phyloP scores from a whole-genome alignment of 2,888 invertebrate species.

The Ennomos erosarius region DNA sequence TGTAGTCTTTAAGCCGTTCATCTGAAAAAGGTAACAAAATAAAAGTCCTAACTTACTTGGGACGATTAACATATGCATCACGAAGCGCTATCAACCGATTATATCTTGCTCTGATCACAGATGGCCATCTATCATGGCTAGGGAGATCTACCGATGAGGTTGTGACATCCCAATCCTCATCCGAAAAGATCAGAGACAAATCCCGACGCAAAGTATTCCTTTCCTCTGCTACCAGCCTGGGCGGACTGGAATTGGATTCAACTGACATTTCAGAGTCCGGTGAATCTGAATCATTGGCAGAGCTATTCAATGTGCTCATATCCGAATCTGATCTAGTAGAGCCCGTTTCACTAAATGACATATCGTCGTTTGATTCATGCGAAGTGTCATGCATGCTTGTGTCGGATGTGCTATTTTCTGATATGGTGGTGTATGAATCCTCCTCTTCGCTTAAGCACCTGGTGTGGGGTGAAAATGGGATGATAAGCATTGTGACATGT shows the following conservation, averaged over 20 bases:
- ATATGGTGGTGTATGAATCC: constrained; percentile 61
- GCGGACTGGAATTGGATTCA: background rate
- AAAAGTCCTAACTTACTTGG: constrained; percentile 15
- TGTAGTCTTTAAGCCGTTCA: too few species aligned
- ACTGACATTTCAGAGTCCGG: background rate
- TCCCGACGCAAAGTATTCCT: background rate
- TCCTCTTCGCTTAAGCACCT: constrained; percentile 18
- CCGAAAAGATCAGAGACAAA: constrained; percentile 4
- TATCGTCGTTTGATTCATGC: constrained; percentile 9
- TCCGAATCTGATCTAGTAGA: background rate
- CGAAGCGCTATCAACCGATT: background rate
- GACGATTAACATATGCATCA: too few species aligned
- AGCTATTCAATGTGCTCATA: background rate
- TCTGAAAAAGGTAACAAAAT: background rate
- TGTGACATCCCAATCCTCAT: constrained; percentile 56
- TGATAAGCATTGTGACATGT: background rate
- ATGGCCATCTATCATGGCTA: constrained; percentile 17
- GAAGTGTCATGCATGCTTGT: constrained; percentile 54
- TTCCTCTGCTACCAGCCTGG: background rate
- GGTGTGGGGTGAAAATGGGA: constrained; percentile 12
- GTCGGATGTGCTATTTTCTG: constrained; percentile 66
- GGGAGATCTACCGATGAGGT: constrained; percentile 50
- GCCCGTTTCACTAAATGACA: background rate
- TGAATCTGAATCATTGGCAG: too few species aligned
- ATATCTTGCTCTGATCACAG: background rate